Percentiles rank a stretch among this genome's conserved stretches.
Conservation (phyloP, 2,888 invertebrate genomes). For the Scelioninae gen. 1 region DNA sequence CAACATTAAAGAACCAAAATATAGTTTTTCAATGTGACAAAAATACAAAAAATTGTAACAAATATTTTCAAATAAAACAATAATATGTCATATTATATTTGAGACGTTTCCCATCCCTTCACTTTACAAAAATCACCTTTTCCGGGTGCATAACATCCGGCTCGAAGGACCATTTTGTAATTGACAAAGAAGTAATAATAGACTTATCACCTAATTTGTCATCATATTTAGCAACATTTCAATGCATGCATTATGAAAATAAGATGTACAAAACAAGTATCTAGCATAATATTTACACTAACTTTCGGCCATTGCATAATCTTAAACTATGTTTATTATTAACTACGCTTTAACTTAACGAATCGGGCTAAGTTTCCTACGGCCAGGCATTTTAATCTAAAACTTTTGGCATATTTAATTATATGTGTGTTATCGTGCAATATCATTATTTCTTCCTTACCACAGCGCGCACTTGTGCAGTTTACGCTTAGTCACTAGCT, state of each 20-base stretch:
- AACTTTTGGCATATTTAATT: slow-evolving; percentile 66
- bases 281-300: slow-evolving; percentile 17
- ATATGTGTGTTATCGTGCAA: slow-evolving; percentile 55
- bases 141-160: too few relatives aligned
- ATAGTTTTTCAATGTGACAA: too few relatives aligned
- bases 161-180: too few relatives aligned
- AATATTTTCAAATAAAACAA: too few relatives aligned
- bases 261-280: slow-evolving; percentile 9
- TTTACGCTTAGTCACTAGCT: slow-evolving; percentile 67
- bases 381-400: slow-evolving; percentile 50
- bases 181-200: too few relatives aligned
- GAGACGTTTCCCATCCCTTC: too few relatives aligned
- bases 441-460: slow-evolving; percentile 66
- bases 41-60: too few relatives aligned
- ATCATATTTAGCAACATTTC: too few relatives aligned
- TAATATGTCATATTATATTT: too few relatives aligned
- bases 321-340: slow-evolving; percentile 41
- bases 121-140: too few relatives aligned
- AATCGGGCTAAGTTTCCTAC: slow-evolving; percentile 42
- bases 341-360: slow-evolving; percentile 33
- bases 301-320: slow-evolving; percentile 14
- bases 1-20: too few relatives aligned
- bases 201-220: too few relatives aligned
- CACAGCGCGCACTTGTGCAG: slow-evolving; percentile 37
- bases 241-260: slow-evolving; percentile 8